A percentile compares a stretch with the other conserved stretches of the same genome.
Conservation (phyloP, 2,888 invertebrate genomes). For the Scaptomyza parva region DNA sequence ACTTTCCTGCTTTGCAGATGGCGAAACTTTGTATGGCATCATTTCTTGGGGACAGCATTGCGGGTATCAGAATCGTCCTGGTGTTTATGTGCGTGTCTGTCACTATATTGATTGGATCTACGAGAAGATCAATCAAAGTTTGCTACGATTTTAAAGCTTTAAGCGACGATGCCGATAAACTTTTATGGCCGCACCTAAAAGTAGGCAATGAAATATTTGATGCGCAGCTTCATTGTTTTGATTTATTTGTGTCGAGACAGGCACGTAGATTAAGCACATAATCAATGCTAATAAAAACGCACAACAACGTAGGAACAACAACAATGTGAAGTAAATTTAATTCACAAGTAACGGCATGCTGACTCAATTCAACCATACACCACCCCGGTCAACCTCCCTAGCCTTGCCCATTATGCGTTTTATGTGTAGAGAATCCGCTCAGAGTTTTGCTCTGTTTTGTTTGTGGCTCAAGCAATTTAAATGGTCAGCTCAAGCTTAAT, state of each 20-base stretch:
- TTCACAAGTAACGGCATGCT: conserved; percentile 62
- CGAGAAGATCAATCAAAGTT: conserved; percentile 85
- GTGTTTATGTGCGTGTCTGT: conserved; percentile 89
- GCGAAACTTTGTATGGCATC: conserved; percentile 89
- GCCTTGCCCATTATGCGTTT: not conserved
- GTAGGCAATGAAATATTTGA: conserved; percentile 23
- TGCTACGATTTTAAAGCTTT: conserved; percentile 38
- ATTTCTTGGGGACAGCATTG: conserved; percentile 93
- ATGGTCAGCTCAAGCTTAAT: conserved; percentile 21
- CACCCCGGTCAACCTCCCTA: conserved; percentile 2
- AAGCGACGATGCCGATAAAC: not conserved
- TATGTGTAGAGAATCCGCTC: conserved; percentile 7
- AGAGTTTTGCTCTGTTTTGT: conserved; percentile 21
- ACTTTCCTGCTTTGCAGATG: conserved; percentile 84
- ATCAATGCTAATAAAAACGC: conserved; percentile 76
- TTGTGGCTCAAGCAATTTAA: conserved; percentile 51
- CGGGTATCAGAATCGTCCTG: conserved; percentile 90
- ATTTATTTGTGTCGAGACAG: conserved; percentile 1
- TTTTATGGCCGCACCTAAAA: conserved; percentile 16
- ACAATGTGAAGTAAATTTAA: conserved; percentile 57
- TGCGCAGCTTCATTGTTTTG: not conserved
- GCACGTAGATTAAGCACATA: conserved; percentile 55
- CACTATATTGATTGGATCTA: conserved; percentile 89
- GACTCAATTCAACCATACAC: conserved; percentile 36
- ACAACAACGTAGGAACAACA: conserved; percentile 33